phyloP scores from a whole-genome alignment of 2,888 invertebrate species.

The Synergus itoensis region DNA sequence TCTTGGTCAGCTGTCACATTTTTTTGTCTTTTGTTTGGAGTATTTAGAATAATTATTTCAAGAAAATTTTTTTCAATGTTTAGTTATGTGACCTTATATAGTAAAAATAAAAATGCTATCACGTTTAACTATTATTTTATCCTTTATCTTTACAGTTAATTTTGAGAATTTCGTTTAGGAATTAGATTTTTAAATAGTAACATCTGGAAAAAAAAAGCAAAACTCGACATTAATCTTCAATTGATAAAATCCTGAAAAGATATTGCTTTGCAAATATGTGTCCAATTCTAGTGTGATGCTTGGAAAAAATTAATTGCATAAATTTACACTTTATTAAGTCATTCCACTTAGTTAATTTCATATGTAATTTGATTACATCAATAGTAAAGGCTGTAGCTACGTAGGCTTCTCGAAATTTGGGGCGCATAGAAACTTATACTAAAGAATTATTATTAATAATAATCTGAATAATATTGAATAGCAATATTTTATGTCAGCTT shows the following conservation, averaged over 20 bases:
- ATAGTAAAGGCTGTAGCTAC: no score
- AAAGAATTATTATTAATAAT: not conserved
- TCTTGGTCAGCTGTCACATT: not conserved
- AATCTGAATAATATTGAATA: not conserved
- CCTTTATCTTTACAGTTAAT: not conserved
- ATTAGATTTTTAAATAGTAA: not conserved
- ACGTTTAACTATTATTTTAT: not conserved
- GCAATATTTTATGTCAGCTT: not conserved
- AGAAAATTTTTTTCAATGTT: not conserved
- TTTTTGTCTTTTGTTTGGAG: not conserved
- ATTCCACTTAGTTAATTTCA: not conserved
- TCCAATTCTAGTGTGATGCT: not conserved
- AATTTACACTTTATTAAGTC: not conserved
- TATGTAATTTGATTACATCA: no score
- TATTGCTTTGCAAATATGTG: not conserved
- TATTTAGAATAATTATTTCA: not conserved
- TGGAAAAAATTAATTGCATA: not conserved
- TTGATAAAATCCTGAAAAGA: not conserved
- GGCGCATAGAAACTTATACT: not conserved
- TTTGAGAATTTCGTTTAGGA: not conserved
- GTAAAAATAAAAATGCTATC: not conserved
- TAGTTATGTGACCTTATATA: not conserved
- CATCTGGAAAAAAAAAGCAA: not conserved
- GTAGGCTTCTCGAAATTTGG: not conserved
- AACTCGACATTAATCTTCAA: not conserved